These are phyloP conservation scores for Zaprionus capensis DNA, from an alignment of 1,140 invertebrate species.

Conservation along the genomic window DNA sequence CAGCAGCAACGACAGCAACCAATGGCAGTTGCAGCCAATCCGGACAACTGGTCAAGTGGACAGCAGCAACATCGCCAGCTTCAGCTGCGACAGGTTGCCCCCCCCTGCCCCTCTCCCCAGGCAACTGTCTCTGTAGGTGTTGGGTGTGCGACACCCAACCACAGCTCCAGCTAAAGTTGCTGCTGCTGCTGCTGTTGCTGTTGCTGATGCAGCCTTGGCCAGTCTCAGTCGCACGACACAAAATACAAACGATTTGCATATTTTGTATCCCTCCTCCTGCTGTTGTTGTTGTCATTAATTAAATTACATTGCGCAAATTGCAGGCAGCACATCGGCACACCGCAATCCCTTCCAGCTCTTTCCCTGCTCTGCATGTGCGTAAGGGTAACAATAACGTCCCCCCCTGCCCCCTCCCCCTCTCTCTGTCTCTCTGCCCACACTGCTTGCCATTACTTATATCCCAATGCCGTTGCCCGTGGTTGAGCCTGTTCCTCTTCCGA, in stretches of 20 bases:
- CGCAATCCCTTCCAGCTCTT: neutral
- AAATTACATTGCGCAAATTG: conserved; percentile 84
- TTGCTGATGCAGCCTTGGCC: conserved; percentile 13
- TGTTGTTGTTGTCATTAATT: conserved; percentile 81
- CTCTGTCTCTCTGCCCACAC: neutral
- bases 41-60: conserved; percentile 23
- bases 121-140: conserved; percentile 21
- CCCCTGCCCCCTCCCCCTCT: conserved; percentile 15
- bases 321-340: conserved; percentile 48
- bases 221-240: conserved; percentile 31
- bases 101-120: neutral
- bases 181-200: neutral
- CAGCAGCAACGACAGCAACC: conserved; percentile 31
- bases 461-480: neutral
- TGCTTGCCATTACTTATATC: conserved; percentile 20
- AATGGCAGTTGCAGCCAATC: conserved; percentile 27
- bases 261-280: conserved; percentile 30
- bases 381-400: conserved; percentile 30
- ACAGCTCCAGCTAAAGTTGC: conserved; percentile 12
- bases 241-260: conserved; percentile 68
- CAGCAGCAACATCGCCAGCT: neutral
- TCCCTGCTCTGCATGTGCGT: conserved; percentile 12
- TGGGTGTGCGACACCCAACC: conserved; percentile 28
- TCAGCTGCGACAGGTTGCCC: conserved; percentile 6
- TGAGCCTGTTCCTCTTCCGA: conserved; percentile 4